Evolutionary conservation across 2,113 vertebrate species (phyloP).

Genomic region (Acrocephalus kingi): DNA sequence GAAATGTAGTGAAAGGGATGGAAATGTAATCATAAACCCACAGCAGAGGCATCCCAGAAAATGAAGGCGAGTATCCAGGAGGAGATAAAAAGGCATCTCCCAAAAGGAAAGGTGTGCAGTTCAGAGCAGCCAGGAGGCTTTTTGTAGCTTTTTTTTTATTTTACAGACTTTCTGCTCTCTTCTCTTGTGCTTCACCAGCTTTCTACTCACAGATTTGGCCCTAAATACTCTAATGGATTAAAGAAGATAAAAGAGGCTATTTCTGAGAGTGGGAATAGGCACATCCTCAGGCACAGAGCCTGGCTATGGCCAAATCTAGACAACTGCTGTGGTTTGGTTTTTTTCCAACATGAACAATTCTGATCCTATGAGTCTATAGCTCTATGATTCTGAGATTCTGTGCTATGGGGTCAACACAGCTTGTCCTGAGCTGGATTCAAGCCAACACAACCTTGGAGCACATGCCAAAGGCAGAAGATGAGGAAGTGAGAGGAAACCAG

Average conservation of each 20-base stretch:
- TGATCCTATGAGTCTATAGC: not conserved
- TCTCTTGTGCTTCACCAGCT: not conserved
- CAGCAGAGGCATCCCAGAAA: not conserved
- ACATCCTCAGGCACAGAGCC: not conserved
- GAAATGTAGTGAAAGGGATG: not conserved
- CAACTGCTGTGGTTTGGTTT: not conserved
- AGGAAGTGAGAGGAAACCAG: not conserved
- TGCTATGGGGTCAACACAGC: not conserved
- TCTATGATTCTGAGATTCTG: not conserved
- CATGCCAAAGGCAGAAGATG: not conserved
- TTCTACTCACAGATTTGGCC: not conserved
- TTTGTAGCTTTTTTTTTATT: conserved; percentile 17
- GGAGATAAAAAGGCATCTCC: not conserved
- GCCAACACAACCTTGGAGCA: not conserved
- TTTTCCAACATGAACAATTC: not conserved
- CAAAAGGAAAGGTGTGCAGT: not conserved
- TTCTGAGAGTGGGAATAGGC: not conserved
- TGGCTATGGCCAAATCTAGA: not conserved
- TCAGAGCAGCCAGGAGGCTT: not conserved
- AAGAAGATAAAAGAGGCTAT: not conserved
- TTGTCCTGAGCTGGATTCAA: not conserved
- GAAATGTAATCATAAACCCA: not conserved
- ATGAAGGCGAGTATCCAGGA: not conserved
- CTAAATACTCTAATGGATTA: not conserved
- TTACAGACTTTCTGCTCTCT: not conserved